Evolutionary conservation across 2,113 vertebrate species (phyloP), one percentile per base, ranked within the genome.

Genomic region (Notothenia rossii): DNA sequence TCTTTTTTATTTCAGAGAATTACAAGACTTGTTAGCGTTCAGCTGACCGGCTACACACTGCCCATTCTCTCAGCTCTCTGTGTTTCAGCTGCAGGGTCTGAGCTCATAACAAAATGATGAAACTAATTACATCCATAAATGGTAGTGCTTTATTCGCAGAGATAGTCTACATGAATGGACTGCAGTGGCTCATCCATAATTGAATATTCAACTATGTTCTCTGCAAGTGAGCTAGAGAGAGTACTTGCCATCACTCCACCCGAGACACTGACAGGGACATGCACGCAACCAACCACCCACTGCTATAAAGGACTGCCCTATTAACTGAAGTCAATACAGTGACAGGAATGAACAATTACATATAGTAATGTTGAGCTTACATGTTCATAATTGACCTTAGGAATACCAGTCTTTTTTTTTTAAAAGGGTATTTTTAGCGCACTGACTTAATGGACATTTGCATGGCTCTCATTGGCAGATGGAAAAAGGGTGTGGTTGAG

Each of bases 61-160:
- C 80, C n/a, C 71, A 33, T 58, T 51, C 62, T 60, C n/a, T 75
- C 48, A 72, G 75, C 61, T 77, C 75, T 50, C 22, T 61, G 61
- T 82, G 74, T 63, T 81, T 65, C 33, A 64, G 75, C 85, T 77
- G 73, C 70, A 58, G 89, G 80, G 75, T 33, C 77, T 59, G 65
- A 77, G 59, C 79, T 62, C 69, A 62, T 50, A 17, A 88, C 67
- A 75, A 70, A 83, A 86, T 29, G 55, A 77, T 78, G 40, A 83
- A 85, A 82, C 76, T 75, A 81, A 90, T 88, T 84, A 84, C 64
- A 83, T 64, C 76, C 48, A 76, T 59, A 86, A 89, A 90, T 77
- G 72, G 58, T 75, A 45, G 68, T 7, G 61, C 51, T 82, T 54
- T 71, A 76, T 84, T 66, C 43, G 56, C 76, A 53, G 61, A 59